Base-by-base conservation (phyloP, 2,797 vertebrate genomes). In the Myotis planiceps region DNA sequence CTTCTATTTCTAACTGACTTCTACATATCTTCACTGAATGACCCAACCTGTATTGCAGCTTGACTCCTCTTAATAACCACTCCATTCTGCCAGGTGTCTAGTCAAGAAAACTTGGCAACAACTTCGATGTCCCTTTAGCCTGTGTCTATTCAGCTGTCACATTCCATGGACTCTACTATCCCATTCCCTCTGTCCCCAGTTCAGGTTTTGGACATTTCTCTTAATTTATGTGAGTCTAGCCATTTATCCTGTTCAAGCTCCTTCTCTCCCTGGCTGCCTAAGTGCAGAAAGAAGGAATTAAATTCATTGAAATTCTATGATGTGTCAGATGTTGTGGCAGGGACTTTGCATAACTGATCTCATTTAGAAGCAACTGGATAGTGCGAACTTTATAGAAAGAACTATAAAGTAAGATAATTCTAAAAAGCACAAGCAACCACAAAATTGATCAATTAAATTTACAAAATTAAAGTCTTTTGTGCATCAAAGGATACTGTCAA, bases 281-380 rank as follows among this genome's bases (percentile, higher is more conserved):
- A 90, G 23, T 90, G 39, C 15, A 76, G 55, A 89, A 95, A 93
- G 69, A 92, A 92, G 87, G 45, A 97, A 76, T 68, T 93, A 81
- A 95, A 95, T 96, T 69, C 91, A 95, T 88, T 92, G 88, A 95
- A 95, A 96, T 95, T 88, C 92, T 95, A 79, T 93, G 92, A 86
- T 97, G 81, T 94, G 81, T 96, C 92, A 92, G 72, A 92, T 94
- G 91, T 72, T 74, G 88, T 93, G 84, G 92, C 78, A 96, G 47
- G 87, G 58, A 93, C 85, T 96, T 96, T 93, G 90, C 92, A 95
- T 96, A 97, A 81, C 53, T 94, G 68, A 95, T 96, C 88, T 95
- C 63, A 53, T 92, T 93, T 96, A 79, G 90, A 96, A 88, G 90
- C 47, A 88, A 72, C 53, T 74, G 92, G 71, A 72, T 81, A 87